phyloP scores from a whole-genome alignment of 2,797 vertebrate genomes.

The Spea hammondii region DNA sequence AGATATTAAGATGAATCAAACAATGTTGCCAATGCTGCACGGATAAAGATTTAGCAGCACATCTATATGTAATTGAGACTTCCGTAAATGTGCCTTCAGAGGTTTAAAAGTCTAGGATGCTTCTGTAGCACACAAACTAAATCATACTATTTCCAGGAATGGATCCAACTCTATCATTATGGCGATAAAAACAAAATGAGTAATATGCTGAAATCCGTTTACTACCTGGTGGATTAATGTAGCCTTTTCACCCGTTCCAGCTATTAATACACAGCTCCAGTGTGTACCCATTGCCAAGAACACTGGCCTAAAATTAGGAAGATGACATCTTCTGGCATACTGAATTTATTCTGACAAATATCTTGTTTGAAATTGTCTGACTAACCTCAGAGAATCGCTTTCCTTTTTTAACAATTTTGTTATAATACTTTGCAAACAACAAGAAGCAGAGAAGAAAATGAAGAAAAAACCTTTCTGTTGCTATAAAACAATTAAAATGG shows the following conservation, averaged over 20 bases:
- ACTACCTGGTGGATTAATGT: background rate
- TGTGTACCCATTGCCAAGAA: background rate
- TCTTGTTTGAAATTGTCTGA: too few species aligned
- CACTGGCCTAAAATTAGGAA: background rate
- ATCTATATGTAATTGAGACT: background rate
- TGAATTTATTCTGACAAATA: background rate
- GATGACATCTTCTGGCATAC: background rate
- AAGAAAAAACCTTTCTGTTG: too few species aligned
- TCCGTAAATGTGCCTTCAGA: background rate
- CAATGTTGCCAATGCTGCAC: too few species aligned
- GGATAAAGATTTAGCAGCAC: too few species aligned
- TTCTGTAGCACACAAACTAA: background rate
- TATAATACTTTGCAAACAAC: too few species aligned
- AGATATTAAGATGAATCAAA: too few species aligned
- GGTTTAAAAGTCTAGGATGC: background rate
- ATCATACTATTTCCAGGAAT: background rate
- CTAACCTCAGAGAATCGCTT: too few species aligned
- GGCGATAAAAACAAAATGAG: background rate
- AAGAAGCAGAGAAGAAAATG: too few species aligned
- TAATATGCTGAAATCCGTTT: background rate
- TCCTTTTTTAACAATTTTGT: too few species aligned
- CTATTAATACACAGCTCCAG: background rate
- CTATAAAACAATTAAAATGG: too few species aligned
- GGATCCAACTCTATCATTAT: slow-evolving; percentile 4
- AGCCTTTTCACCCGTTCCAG: background rate